Evolutionary conservation across 2,888 invertebrate species (phyloP).

Genomic region (Noctua janthe): DNA sequence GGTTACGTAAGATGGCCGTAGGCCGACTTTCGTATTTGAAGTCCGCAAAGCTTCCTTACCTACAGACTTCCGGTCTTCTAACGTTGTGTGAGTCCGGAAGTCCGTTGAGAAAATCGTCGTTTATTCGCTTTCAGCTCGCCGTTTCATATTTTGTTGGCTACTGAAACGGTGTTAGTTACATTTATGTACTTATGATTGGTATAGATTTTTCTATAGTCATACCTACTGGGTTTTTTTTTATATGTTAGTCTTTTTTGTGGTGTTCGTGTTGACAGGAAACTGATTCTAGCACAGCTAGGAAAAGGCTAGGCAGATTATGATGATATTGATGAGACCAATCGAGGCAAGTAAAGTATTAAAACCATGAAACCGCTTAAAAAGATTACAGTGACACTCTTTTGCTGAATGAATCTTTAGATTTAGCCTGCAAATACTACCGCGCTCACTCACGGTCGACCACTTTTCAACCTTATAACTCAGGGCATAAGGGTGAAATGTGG

Average conservation of each 20-base stretch:
- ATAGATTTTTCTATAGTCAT: background rate
- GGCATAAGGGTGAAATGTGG: background rate
- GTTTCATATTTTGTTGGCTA: constrained; percentile 44
- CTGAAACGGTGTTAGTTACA: constrained; percentile 8
- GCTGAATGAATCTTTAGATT: background rate
- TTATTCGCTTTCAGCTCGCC: constrained; percentile 54
- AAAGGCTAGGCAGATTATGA: background rate
- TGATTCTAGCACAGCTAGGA: background rate
- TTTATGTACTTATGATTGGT: background rate
- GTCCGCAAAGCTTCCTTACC: constrained; percentile 55
- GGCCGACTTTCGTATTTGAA: constrained; percentile 44
- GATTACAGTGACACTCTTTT: background rate
- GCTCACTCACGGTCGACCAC: background rate
- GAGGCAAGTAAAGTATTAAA: background rate
- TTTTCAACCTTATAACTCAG: background rate
- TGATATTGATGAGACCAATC: background rate
- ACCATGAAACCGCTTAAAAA: background rate
- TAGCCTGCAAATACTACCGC: background rate
- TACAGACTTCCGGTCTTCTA: constrained; percentile 58
- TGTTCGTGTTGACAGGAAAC: background rate
- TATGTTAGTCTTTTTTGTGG: background rate
- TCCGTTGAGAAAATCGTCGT: constrained; percentile 58
- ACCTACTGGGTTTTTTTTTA: background rate
- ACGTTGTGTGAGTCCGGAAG: constrained; percentile 58
- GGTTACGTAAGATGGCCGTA: constrained; percentile 31